Conservation (phyloP, 30 jellyfish, hydroid and myxozoan genomes). For the Catostylus mosaicus region DNA sequence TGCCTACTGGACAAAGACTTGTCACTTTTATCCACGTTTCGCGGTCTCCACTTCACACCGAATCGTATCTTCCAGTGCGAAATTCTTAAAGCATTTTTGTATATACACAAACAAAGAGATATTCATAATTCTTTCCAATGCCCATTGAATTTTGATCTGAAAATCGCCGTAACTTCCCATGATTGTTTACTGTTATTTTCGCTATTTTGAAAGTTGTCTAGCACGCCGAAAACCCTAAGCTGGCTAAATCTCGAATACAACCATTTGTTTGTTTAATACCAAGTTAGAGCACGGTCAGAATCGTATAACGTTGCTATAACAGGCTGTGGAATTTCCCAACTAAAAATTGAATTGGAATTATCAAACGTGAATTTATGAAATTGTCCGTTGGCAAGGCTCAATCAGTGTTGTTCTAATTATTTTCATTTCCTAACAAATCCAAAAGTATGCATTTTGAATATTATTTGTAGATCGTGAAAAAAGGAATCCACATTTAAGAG, state of each 20-base stretch:
- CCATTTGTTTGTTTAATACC: neutral
- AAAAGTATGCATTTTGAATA: neutral
- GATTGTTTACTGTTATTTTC: neutral
- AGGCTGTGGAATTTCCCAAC: neutral
- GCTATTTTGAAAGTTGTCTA: neutral
- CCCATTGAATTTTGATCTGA: neutral
- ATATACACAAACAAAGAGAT: too few relatives aligned
- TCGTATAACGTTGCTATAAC: conserved; percentile 13
- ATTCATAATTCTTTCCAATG: neutral
- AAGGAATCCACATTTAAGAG: neutral
- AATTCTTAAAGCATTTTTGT: too few relatives aligned
- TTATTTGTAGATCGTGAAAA: neutral
- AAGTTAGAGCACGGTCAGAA: conserved; percentile 1
- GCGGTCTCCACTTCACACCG: too few relatives aligned
- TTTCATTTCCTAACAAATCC: neutral
- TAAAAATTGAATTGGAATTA: neutral
- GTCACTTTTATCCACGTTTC: too few relatives aligned
- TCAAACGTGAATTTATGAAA: neutral
- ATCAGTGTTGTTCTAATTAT: neutral
- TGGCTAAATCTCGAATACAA: neutral
- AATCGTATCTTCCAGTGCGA: too few relatives aligned
- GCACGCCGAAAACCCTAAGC: neutral
- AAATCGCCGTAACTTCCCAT: neutral
- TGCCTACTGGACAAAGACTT: too few relatives aligned
- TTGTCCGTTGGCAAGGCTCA: neutral